Evolutionary conservation across 2,888 invertebrate species (phyloP).

Genomic region (Morinoia aosen): DNA sequence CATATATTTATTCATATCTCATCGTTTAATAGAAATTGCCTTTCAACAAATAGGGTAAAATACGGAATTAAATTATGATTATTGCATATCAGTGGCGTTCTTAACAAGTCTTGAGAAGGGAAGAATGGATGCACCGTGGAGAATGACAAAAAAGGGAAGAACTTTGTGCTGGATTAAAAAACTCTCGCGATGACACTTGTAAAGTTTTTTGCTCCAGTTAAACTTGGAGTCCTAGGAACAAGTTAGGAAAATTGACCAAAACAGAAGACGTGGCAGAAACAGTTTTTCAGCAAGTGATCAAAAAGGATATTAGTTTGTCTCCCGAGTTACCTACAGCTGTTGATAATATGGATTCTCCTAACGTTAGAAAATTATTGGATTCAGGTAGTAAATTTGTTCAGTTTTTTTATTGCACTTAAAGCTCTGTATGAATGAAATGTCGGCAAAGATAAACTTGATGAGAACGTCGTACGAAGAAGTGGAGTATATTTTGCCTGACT

Average conservation of each 20-base stretch:
- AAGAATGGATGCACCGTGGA: background rate
- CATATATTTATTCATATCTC: background rate
- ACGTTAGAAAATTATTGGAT: background rate
- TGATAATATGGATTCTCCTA: background rate
- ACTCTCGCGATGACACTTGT: background rate
- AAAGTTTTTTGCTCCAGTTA: background rate
- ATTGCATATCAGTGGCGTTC: background rate
- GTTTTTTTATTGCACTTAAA: no score
- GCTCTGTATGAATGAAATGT: no score
- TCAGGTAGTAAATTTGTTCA: no score
- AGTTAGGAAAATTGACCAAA: conserved; percentile 23
- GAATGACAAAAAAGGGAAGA: background rate
- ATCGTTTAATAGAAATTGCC: background rate
- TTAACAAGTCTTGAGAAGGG: background rate
- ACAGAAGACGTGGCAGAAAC: background rate
- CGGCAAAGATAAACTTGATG: no score
- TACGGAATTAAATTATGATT: background rate
- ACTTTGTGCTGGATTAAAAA: background rate
- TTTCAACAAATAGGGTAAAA: background rate
- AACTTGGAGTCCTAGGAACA: background rate
- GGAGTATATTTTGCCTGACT: no score
- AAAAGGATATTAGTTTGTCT: background rate
- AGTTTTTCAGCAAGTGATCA: background rate
- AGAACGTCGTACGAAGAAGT: no score
- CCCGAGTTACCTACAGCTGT: background rate